Conservation (phyloP, 2,888 invertebrate genomes). For the Scaptomyza caliginosa region DNA sequence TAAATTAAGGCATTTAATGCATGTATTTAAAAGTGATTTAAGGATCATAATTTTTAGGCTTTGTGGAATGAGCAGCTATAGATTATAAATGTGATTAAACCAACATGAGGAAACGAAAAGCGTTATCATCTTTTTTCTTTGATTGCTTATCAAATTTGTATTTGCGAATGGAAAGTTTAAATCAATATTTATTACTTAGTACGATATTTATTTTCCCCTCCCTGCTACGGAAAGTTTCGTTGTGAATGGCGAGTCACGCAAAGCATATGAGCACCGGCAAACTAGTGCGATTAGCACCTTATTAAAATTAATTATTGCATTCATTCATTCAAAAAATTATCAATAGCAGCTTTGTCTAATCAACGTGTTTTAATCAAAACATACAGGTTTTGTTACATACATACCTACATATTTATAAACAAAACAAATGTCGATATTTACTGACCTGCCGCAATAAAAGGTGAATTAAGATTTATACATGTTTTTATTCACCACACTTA, state of each 20-base stretch:
- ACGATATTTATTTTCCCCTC: neutral
- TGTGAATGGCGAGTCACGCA: neutral
- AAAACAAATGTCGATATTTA: neutral
- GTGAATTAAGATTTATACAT: neutral
- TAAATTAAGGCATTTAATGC: conserved; percentile 8
- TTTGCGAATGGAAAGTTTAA: neutral
- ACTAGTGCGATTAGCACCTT: neutral
- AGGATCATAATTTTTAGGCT: too few relatives aligned
- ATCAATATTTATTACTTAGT: neutral
- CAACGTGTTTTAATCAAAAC: neutral
- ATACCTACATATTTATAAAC: neutral
- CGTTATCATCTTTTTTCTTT: too few relatives aligned
- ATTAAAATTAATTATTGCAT: neutral
- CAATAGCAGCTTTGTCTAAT: neutral
- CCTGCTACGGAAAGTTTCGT: too few relatives aligned
- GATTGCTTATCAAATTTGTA: neutral
- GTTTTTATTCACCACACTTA: neutral
- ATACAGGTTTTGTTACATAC: neutral
- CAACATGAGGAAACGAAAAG: too few relatives aligned
- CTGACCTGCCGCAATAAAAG: neutral
- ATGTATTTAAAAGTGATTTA: too few relatives aligned
- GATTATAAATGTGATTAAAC: too few relatives aligned
- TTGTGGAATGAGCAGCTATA: too few relatives aligned
- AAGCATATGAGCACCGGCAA: neutral
- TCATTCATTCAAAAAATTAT: neutral